Base-by-base conservation (phyloP, 35 echinoderm and acorn worm genomes). In the Anneissia japonica region DNA sequence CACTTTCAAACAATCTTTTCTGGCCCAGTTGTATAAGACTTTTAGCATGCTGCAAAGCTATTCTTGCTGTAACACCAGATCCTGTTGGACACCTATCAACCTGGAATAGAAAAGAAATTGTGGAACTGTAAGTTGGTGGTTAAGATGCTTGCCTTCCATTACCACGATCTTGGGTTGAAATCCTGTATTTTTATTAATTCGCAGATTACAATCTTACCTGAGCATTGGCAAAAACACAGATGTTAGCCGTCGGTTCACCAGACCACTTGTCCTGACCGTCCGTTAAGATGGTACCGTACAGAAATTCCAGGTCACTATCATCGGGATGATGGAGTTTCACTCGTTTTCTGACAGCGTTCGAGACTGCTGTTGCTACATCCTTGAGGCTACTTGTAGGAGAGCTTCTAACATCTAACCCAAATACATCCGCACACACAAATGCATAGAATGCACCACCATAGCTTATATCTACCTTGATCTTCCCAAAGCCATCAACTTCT, bases 401-500 rank as follows among this genome's bases (percentile, higher is more conserved):
- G n/a, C 7, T 87, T 34, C 84, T 80, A 10, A 94, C 83, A 34
- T 90, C 92, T 0, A 90, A 81, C 16, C 81, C 85, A 79, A 94
- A 86, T 13, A 82, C 75, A 11, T 90, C 46, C 0, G 88, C 88
- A 41, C 72, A 79, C 64, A 94, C 74, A 34, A 99, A 86, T 31
- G 92, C 91, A 76, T 99, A 99, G 83, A 99, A 99, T 35, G 92
- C 96, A 23, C 92, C 96, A 10, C 96, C 96, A 91, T 99, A 99
- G 32, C 86, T 84, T 39, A 99, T 94, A 81, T 94, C 92, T 0
- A 99, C 83, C 34, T 37, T 86, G 13, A 99, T 37, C 36, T 86
- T 89, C 16, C 96, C 92, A 84, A 79, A 85, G 6, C 86, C 84
- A 32, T 75, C 51, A n/a, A 99, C 89, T 0, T 90, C 46, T 31